A percentile compares a stretch with the other conserved stretches of the same genome.
Evolutionary conservation across 2,113 vertebrate species (phyloP).

Genomic region (Oostethus manadensis): DNA sequence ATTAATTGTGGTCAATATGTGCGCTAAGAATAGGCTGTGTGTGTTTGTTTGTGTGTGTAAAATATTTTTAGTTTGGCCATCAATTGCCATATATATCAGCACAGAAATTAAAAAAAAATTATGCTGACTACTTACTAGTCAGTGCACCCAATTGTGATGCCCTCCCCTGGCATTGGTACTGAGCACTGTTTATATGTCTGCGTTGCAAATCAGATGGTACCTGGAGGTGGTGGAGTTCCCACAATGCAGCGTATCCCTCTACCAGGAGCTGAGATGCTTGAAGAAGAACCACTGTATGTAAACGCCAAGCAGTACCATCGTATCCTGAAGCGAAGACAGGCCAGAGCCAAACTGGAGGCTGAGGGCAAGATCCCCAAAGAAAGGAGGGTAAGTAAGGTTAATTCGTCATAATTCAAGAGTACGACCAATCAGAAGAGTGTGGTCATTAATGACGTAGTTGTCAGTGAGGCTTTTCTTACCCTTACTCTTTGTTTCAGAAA

Average conservation of each 20-base stretch:
- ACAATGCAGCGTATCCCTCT: constrained; percentile 94
- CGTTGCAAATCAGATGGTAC: constrained; percentile 82
- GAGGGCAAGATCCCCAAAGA: constrained; percentile 99
- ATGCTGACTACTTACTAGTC: constrained; percentile 2
- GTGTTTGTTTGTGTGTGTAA: too few relatives aligned
- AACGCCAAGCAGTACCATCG: constrained; percentile 99
- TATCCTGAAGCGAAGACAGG: constrained; percentile 93
- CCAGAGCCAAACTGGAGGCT: constrained; percentile 92
- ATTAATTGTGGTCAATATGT: too few relatives aligned
- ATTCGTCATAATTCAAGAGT: background rate
- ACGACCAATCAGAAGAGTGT: too few relatives aligned
- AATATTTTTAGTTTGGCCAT: too few relatives aligned
- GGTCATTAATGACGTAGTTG: too few relatives aligned
- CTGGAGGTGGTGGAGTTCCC: constrained; percentile 84
- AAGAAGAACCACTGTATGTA: constrained; percentile 95
- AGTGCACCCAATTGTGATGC: background rate
- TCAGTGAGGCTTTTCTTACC: background rate
- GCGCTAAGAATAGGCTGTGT: too few relatives aligned
- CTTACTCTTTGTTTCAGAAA: constrained; percentile 74
- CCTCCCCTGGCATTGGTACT: background rate
- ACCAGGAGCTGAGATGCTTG: constrained; percentile 95
- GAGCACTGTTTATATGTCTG: constrained; percentile 3
- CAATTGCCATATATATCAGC: too few relatives aligned
- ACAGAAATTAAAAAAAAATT: too few relatives aligned
- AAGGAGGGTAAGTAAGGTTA: constrained; percentile 83